phyloP scores from a whole-genome alignment of 2,113 vertebrate genomes.

The Oplegnathus fasciatus region DNA sequence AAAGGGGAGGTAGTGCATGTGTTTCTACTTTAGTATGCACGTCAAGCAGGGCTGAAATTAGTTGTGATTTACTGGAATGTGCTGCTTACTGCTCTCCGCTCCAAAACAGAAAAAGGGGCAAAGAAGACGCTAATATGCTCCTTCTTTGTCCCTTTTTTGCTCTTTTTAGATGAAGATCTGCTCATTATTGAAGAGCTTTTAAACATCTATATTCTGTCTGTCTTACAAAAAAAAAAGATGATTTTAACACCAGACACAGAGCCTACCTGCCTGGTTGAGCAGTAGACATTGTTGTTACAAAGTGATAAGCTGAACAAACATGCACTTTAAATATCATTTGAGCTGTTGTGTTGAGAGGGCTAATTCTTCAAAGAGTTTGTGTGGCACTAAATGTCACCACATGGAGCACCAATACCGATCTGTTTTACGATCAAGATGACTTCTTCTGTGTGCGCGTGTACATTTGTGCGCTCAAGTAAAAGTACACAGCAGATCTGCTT shows the following conservation, averaged over 20 bases:
- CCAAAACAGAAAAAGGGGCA: slow-evolving; percentile 54
- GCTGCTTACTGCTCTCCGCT: slow-evolving; percentile 67
- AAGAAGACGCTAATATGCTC: slow-evolving; percentile 50
- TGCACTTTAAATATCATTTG: neutral
- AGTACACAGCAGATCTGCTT: slow-evolving; percentile 14
- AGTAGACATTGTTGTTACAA: neutral
- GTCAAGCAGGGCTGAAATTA: slow-evolving; percentile 81
- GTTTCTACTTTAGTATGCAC: slow-evolving; percentile 82
- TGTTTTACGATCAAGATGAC: neutral
- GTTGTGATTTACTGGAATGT: slow-evolving; percentile 83
- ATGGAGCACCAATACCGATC: neutral
- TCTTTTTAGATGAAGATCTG: neutral
- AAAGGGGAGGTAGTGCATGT: slow-evolving; percentile 78
- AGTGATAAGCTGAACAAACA: slow-evolving; percentile 6
- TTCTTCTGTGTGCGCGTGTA: neutral
- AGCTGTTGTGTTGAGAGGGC: neutral
- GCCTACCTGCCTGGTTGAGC: neutral
- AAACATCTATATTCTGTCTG: neutral
- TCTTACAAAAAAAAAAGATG: neutral
- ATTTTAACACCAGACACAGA: slow-evolving; percentile 4
- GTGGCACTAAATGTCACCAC: neutral
- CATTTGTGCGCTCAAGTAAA: slow-evolving; percentile 2
- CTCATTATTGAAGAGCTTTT: slow-evolving; percentile 27
- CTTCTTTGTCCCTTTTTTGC: slow-evolving; percentile 12
- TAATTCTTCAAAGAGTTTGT: neutral